A percentile compares a stretch with the other conserved stretches of the same genome.
These are phyloP conservation scores for western clawed frog (Xenopus tropicalis) DNA, from an alignment of 2,113 vertebrate species.

Conservation along the genomic window UCB_Xtro_10.0 CM004447.2:88904501-88905000, in stretches of 20 bases:
- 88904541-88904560: too few relatives aligned
- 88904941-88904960: neutral
- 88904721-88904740: too few relatives aligned
- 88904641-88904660: too few relatives aligned
- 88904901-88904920: neutral
- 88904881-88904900: neutral
- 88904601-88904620: too few relatives aligned
- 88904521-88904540: too few relatives aligned
- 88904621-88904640: too few relatives aligned
- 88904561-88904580: too few relatives aligned
- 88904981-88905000: neutral
- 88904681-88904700: neutral
- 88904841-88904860: neutral
- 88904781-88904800: neutral
- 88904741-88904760: too few relatives aligned
- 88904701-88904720: neutral
- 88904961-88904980: neutral
- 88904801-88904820: neutral
- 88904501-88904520: too few relatives aligned
- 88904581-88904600: too few relatives aligned
- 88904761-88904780: neutral
- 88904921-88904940: neutral
- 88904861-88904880: neutral
- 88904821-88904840: neutral
- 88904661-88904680: neutral